A percentile compares a stretch with the other conserved stretches of the same genome.
phyloP scores from a whole-genome alignment of 1,140 invertebrate species.

The Cydia strobilella region DNA sequence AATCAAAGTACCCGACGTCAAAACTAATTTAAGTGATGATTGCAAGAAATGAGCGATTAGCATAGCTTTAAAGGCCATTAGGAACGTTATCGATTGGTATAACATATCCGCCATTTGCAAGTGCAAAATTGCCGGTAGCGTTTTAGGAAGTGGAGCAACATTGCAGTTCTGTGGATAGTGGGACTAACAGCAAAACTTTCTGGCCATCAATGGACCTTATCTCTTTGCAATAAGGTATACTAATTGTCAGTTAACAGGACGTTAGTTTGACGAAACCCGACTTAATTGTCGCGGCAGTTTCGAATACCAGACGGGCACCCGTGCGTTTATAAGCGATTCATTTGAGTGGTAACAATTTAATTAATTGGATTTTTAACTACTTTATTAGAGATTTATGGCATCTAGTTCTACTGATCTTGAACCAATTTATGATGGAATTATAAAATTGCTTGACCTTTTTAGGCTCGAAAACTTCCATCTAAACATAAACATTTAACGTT shows the following conservation, averaged over 20 bases:
- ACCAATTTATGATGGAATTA: not conserved
- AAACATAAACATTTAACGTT: not conserved
- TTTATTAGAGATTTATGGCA: not conserved
- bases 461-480: not conserved
- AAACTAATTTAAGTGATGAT: not conserved
- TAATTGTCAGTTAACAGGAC: conserved; percentile 42
- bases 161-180: not conserved
- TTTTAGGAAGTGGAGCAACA: conserved; percentile 24
- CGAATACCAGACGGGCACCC: conserved; percentile 45
- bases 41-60: not conserved
- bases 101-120: conserved; percentile 23
- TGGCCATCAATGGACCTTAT: not conserved
- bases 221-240: not conserved
- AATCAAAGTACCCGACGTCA: not conserved
- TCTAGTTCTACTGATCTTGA: not conserved
- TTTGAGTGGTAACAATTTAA: conserved; percentile 3
- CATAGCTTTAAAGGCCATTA: conserved; percentile 2
- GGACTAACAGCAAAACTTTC: not conserved
- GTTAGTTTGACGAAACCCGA: conserved; percentile 44
- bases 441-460: not conserved
- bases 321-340: conserved; percentile 50
- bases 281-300: conserved; percentile 47
- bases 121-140: conserved; percentile 27
- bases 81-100: conserved; percentile 12
- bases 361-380: conserved; percentile 9